Evolutionary conservation across 2,113 vertebrate genomes (phyloP).

Genomic region (Egretta garzetta): DNA sequence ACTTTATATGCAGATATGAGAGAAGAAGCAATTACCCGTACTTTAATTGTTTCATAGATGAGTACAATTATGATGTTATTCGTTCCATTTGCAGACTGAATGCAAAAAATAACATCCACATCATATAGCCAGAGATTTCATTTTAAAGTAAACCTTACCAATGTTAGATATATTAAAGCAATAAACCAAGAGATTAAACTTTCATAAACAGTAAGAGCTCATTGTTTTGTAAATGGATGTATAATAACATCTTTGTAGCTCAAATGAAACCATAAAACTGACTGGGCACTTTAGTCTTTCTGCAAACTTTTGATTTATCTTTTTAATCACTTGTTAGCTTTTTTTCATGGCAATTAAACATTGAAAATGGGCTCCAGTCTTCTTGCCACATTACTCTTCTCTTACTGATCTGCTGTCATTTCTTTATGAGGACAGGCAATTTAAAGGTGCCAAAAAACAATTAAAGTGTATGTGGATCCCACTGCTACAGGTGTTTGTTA

Average conservation of each 20-base stretch:
- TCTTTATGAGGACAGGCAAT: constrained; percentile 74
- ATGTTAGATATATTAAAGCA: constrained; percentile 83
- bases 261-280: constrained; percentile 80
- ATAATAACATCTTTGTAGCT: constrained; percentile 81
- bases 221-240: constrained; percentile 90
- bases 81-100: constrained; percentile 66
- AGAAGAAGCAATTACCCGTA: constrained; percentile 74
- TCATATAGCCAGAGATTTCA: constrained; percentile 74
- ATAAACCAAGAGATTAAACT: constrained; percentile 85
- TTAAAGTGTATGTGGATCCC: constrained; percentile 55
- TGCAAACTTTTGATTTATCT: constrained; percentile 83
- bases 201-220: constrained; percentile 85
- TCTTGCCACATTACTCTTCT: constrained; percentile 55
- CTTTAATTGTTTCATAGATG: constrained; percentile 80
- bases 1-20: constrained; percentile 70
- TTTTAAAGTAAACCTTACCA: constrained; percentile 80
- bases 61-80: constrained; percentile 77
- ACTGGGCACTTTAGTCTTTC: constrained; percentile 65
- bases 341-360: constrained; percentile 74
- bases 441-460: constrained; percentile 75
- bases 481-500: constrained; percentile 68
- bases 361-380: constrained; percentile 56
- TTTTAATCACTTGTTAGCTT: constrained; percentile 78
- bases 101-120: constrained; percentile 71
- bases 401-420: constrained; percentile 73